Evolutionary conservation across 2,113 vertebrate species (phyloP).

Genomic region (Daubentonia madagascariensis): DNA sequence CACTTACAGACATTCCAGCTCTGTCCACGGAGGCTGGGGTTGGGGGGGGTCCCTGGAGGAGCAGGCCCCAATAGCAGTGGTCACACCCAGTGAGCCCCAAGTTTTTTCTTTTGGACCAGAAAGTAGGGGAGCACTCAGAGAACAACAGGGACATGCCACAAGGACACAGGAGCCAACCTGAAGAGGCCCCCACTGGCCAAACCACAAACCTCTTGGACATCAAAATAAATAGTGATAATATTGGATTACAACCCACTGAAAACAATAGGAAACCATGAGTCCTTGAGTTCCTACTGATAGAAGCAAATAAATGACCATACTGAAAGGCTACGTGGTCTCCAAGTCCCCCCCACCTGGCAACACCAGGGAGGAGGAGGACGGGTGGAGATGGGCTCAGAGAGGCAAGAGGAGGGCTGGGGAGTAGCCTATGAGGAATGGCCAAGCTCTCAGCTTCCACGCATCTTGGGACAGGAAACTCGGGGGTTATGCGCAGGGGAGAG

Average conservation of each 20-base stretch:
- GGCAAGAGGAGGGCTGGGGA: too few species aligned
- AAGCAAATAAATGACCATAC: not conserved
- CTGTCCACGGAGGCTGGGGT: not conserved
- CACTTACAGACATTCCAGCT: too few species aligned
- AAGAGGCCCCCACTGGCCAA: not conserved
- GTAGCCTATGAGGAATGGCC: not conserved
- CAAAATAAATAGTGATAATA: not conserved
- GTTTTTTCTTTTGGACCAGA: not conserved
- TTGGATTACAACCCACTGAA: not conserved
- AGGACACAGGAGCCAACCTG: not conserved
- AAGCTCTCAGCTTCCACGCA: fast-evolving
- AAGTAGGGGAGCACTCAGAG: not conserved
- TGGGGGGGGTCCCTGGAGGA: too few species aligned
- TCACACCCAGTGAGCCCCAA: not conserved
- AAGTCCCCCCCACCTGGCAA: not conserved
- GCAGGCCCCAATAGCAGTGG: not conserved
- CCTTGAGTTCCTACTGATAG: not conserved
- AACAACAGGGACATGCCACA: not conserved
- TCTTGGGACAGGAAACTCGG: not conserved
- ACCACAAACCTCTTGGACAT: not conserved
- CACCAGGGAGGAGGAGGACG: not conserved
- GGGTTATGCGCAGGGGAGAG: not conserved
- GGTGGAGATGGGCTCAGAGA: too few species aligned
- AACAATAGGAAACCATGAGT: not conserved
- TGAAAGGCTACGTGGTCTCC: not conserved